phyloP scores from a whole-genome alignment of 2,113 vertebrate species.

The Scomber japonicus region DNA sequence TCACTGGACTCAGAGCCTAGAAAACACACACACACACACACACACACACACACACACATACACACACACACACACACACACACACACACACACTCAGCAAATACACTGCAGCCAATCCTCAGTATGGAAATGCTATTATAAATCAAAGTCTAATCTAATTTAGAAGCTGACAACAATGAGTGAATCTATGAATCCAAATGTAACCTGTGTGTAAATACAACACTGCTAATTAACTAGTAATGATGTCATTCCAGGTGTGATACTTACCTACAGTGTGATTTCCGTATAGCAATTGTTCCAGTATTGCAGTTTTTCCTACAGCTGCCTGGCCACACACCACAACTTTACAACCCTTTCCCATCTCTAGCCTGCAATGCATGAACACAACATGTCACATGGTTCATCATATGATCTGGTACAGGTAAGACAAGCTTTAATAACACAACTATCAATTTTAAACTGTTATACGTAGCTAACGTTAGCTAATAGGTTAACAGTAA shows the following conservation, averaged over 20 bases:
- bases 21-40: not conserved
- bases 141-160: not conserved
- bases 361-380: constrained; percentile 64
- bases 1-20: constrained; percentile 88
- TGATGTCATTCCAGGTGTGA: no score
- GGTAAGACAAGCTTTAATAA: not conserved
- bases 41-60: no score
- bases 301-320: constrained; percentile 94
- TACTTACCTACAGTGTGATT: constrained; percentile 90
- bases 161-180: not conserved
- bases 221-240: not conserved
- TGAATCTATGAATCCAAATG: not conserved
- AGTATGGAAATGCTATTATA: not conserved
- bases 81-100: not conserved
- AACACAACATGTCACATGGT: not conserved
- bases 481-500: constrained; percentile 13
- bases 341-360: constrained; percentile 97
- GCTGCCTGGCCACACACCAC: constrained; percentile 93
- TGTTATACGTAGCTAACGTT: constrained; percentile 32
- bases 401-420: not conserved
- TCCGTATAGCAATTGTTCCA: constrained; percentile 95
- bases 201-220: not conserved
- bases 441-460: not conserved
- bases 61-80: not conserved
- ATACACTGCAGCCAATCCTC: fast-evolving